A percentile compares a stretch with the other conserved stretches of the same genome.
Evolutionary conservation across 1,140 invertebrate genomes (phyloP).

Genomic region (Drosophila pseudoananassae): DNA sequence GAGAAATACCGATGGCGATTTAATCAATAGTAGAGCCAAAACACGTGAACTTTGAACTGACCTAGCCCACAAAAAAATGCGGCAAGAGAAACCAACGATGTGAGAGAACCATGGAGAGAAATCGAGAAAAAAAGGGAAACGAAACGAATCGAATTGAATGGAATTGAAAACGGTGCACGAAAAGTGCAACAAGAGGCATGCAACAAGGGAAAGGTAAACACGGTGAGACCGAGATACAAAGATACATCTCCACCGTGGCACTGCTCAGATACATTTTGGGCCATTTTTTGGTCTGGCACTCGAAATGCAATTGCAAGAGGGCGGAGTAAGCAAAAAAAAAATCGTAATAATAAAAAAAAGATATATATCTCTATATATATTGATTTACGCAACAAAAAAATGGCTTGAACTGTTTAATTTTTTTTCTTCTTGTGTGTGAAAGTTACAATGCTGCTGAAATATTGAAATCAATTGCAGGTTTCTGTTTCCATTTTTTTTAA

Average conservation of each 20-base stretch:
- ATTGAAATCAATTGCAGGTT: constrained; percentile 70
- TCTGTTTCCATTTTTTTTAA: constrained; percentile 10
- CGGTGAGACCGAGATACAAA: constrained; percentile 21
- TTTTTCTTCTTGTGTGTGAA: constrained; percentile 12
- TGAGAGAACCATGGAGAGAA: constrained; percentile 20
- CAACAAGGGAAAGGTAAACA: constrained; percentile 68
- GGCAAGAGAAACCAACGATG: constrained; percentile 8
- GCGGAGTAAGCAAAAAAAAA: constrained; percentile 15
- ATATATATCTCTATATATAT: constrained; percentile 21
- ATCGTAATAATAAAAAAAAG: not conserved
- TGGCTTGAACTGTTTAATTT: constrained; percentile 41
- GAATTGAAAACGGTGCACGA: constrained; percentile 43
- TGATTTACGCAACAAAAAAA: constrained; percentile 69
- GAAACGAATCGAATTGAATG: constrained; percentile 36
- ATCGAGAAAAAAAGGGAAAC: constrained; percentile 25
- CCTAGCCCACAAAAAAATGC: constrained; percentile 54
- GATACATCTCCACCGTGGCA: constrained; percentile 32
- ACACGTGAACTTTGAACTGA: constrained; percentile 65
- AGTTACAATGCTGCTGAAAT: constrained; percentile 65
- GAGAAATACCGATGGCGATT: constrained; percentile 28
- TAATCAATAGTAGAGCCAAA: constrained; percentile 52
- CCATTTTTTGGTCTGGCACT: constrained; percentile 35
- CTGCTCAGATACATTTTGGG: constrained; percentile 31
- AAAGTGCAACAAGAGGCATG: constrained; percentile 63
- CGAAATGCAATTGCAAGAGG: constrained; percentile 46